Percentiles rank a stretch among this genome's conserved stretches.
Conservation (phyloP, 2,113 vertebrate genomes). For the Canis aureus region DNA sequence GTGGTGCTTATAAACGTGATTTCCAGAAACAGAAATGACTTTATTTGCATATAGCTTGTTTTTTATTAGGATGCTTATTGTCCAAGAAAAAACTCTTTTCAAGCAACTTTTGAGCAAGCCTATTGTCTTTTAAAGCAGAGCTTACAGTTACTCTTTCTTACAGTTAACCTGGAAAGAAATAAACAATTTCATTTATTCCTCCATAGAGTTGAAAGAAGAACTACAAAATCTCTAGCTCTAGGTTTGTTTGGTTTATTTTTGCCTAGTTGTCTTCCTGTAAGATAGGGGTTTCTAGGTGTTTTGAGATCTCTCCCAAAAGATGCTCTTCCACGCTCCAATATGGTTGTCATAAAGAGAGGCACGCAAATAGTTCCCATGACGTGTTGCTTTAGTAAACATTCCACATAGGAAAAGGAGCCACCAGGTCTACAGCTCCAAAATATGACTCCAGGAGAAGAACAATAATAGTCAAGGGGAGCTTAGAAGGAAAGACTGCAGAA, state of each 20-base stretch:
- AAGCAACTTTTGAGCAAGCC: constrained; percentile 65
- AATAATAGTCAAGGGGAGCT: not conserved
- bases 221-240: constrained; percentile 49
- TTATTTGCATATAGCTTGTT: constrained; percentile 79
- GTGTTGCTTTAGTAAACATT: constrained; percentile 37
- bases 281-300: not conserved
- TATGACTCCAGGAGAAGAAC: not conserved
- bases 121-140: constrained; percentile 69
- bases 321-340: not conserved
- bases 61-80: constrained; percentile 61
- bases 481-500: not conserved
- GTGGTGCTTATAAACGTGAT: constrained; percentile 75
- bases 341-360: not conserved
- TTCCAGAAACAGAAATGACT: constrained; percentile 75
- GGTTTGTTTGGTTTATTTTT: constrained; percentile 35
- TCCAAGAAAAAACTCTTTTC: constrained; percentile 54
- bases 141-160: constrained; percentile 22
- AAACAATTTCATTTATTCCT: constrained; percentile 48
- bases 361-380: not conserved
- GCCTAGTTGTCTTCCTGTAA: not conserved
- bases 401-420: not conserved
- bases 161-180: not conserved
- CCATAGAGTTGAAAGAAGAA: constrained; percentile 55
- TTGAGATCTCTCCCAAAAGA: not conserved
- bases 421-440: constrained; percentile 5